phyloP scores from a whole-genome alignment of 1,140 invertebrate species.

The Centruroides sculpturatus region DNA sequence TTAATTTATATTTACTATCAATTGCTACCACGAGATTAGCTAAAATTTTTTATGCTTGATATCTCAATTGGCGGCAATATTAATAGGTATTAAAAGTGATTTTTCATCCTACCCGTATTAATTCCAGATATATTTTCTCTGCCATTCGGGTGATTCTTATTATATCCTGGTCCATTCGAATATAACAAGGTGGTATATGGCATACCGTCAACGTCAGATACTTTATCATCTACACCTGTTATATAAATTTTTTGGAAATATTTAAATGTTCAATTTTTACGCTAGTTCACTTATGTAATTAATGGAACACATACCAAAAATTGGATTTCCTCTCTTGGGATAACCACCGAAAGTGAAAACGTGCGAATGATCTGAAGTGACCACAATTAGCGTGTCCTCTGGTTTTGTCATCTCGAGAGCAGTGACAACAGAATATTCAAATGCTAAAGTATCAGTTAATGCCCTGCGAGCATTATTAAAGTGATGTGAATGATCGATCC shows the following conservation, averaged over 20 bases:
- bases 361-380: slow-evolving; percentile 23
- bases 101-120: slow-evolving; percentile 23
- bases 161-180: slow-evolving; percentile 57
- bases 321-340: slow-evolving; percentile 18
- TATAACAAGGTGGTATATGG: slow-evolving; percentile 71
- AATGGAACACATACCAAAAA: slow-evolving; percentile 7
- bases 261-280: no score
- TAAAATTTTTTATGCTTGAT: no score
- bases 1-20: no score
- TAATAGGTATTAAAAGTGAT: no score
- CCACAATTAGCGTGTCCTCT: slow-evolving; percentile 19
- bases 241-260: no score
- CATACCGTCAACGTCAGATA: slow-evolving; percentile 36
- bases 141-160: slow-evolving; percentile 21
- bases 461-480: slow-evolving; percentile 59
- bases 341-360: slow-evolving; percentile 21
- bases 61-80: no score
- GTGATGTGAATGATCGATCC: slow-evolving; percentile 72
- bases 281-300: no score
- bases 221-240: slow-evolving; percentile 9
- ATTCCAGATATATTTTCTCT: slow-evolving; percentile 27
- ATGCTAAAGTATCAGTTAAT: slow-evolving; percentile 28
- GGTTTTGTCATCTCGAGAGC: slow-evolving; percentile 22
- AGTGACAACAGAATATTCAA: slow-evolving; percentile 19
- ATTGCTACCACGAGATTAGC: no score